Conservation (phyloP, 2,888 invertebrate genomes). For the Oligia fasciuncula region DNA sequence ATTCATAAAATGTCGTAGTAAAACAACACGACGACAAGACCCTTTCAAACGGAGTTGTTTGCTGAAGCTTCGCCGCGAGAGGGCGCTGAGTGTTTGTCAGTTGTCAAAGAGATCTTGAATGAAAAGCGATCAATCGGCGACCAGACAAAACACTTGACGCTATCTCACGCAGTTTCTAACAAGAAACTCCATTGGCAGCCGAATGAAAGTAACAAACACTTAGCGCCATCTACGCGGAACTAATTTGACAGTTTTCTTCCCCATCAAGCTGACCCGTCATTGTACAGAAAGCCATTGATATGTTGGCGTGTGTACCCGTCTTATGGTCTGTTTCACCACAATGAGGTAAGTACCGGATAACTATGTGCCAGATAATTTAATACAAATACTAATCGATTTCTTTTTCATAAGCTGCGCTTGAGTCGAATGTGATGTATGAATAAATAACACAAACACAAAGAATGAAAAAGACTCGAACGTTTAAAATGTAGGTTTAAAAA, state of each 20-base stretch:
- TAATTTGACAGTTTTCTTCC: not conserved
- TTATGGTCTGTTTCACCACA: not conserved
- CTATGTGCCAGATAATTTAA: not conserved
- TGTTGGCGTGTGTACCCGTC: too few relatives aligned
- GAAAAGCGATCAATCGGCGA: not conserved
- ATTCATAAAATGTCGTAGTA: not conserved
- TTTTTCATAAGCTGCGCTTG: slow-evolving; percentile 16
- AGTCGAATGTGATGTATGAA: slow-evolving; percentile 47
- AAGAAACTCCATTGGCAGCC: not conserved
- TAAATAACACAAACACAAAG: slow-evolving; percentile 20
- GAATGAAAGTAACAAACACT: not conserved
- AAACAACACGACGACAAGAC: not conserved
- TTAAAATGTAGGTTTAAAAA: not conserved
- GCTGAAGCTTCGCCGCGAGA: not conserved
- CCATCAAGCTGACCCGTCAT: not conserved
- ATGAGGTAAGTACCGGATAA: too few relatives aligned
- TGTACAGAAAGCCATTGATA: not conserved
- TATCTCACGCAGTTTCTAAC: not conserved
- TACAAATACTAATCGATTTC: not conserved
- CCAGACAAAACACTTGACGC: not conserved
- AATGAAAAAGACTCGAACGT: not conserved
- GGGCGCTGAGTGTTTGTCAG: not conserved
- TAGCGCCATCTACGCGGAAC: not conserved
- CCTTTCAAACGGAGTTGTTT: not conserved
- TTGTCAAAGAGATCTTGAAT: not conserved